A percentile compares a stretch with the other conserved stretches of the same genome.
Conservation (phyloP, 2,113 vertebrate species). For the Hemichromis elongatus region DNA sequence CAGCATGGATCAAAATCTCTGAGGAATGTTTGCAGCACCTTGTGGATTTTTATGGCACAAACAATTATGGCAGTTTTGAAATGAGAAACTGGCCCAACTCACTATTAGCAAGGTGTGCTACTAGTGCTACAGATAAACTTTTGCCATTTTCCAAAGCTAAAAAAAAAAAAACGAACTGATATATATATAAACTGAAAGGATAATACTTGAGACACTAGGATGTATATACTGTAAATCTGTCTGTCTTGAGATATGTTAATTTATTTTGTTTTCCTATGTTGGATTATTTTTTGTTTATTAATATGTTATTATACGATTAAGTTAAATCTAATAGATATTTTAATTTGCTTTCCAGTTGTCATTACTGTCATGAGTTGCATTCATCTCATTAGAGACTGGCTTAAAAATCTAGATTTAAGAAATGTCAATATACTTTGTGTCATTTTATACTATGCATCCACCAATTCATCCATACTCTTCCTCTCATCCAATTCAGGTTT, state of each 20-base stretch:
- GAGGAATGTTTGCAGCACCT: not conserved
- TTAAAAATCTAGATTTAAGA: conserved; percentile 10
- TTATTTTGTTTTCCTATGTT: conserved; percentile 60
- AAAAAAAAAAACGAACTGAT: not conserved
- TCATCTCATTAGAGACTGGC: conserved; percentile 25
- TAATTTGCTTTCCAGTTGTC: conserved; percentile 40
- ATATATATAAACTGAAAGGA: not conserved
- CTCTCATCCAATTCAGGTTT: not conserved
- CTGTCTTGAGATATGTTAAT: conserved; percentile 62
- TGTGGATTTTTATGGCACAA: not conserved
- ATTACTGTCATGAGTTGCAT: not conserved
- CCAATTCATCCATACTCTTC: not conserved
- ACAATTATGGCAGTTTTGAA: not conserved
- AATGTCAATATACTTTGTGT: not conserved
- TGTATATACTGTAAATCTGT: conserved; percentile 77
- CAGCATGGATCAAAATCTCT: not conserved
- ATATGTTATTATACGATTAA: conserved; percentile 54
- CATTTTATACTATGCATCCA: not conserved
- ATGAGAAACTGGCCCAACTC: not conserved
- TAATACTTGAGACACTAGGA: not conserved
- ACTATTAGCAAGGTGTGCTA: not conserved
- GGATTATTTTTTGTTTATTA: conserved; percentile 58
- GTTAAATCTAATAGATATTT: conserved; percentile 64
- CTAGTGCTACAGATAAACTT: not conserved
- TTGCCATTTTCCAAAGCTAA: not conserved